Evolutionary conservation across 2,797 vertebrate species (phyloP), one percentile per base, ranked within the genome.

Genomic region (Poecile montanus): DNA sequence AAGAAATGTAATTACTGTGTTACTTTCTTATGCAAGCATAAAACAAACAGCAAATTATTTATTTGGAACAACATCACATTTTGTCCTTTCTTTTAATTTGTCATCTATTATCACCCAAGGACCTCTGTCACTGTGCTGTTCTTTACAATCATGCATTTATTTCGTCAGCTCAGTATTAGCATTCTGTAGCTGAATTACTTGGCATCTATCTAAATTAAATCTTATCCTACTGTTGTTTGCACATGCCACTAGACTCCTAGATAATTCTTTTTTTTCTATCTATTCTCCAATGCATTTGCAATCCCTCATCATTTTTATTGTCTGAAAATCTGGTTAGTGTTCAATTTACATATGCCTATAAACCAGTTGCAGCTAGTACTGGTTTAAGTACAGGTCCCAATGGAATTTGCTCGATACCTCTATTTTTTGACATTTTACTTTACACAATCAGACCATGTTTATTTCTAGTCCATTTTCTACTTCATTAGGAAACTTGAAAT

Each of bases 181-280:
- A 95, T 96, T 96, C 77, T 61, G 44, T 84, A 77, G 93, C 66
- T 89, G 89, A 95, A 95, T 85, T 93, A 94, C 81, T 91, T 60
- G 63, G 80, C 89, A 93, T 91, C 95, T 97, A 96, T 97, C 96
- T 97, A 97, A 97, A 97, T 97, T 96, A 97, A 97, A 97, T 97
- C 94, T 96, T 89, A 90, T 79, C 87, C 92, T 75, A 84, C 63
- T 91, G 93, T 94, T 96, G 89, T 93, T 95, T 97, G 88, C 93
- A 94, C 85, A 93, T 89, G 76, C 78, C 78, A 88, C 76, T 78
- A 84, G 89, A 91, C 93, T 90, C 78, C 70, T 40, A 91, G 72
- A 92, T 89, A 54, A 91, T 87, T 88, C 50, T 74, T 86, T 72
- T 76, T 57, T 62, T 5, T 1, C 18, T 63, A 11, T 57, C 51